Conservation (phyloP, 2,888 invertebrate species). For the Didymodactylos carnosus region DNA sequence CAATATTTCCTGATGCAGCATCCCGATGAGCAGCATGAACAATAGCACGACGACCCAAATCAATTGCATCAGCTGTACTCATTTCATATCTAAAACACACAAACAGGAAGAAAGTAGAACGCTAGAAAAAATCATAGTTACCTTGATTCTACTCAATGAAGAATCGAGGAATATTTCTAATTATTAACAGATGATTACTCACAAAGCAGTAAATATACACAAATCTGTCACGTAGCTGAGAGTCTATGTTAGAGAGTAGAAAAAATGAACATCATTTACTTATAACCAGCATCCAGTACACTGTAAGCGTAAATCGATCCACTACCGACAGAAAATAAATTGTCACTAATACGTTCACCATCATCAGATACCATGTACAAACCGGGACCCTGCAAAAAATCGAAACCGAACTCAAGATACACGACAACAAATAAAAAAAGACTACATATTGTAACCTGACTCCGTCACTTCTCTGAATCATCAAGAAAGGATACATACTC, state of each 20-base stretch:
- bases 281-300: slow-evolving; percentile 63
- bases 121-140: too few relatives aligned
- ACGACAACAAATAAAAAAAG: background rate
- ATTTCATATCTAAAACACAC: slow-evolving; percentile 55
- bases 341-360: slow-evolving; percentile 71
- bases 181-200: too few relatives aligned
- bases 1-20: slow-evolving; percentile 83
- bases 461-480: slow-evolving; percentile 16
- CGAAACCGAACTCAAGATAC: background rate
- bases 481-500: slow-evolving; percentile 37
- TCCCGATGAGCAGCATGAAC: slow-evolving; percentile 95
- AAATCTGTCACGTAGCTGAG: too few relatives aligned
- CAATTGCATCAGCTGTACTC: slow-evolving; percentile 70
- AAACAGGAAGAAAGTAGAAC: background rate
- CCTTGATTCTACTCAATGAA: too few relatives aligned
- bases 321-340: slow-evolving; percentile 87
- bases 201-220: too few relatives aligned
- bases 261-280: slow-evolving; percentile 14
- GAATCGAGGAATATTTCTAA: too few relatives aligned
- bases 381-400: slow-evolving; percentile 60
- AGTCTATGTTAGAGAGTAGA: too few relatives aligned
- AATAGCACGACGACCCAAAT: slow-evolving; percentile 75
- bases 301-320: slow-evolving; percentile 92
- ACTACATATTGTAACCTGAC: background rate
- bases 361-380: slow-evolving; percentile 91